Percentiles rank a stretch among this genome's conserved stretches.
Conservation (phyloP, 2,113 vertebrate species). For the Trichomycterus rosablanca region DNA sequence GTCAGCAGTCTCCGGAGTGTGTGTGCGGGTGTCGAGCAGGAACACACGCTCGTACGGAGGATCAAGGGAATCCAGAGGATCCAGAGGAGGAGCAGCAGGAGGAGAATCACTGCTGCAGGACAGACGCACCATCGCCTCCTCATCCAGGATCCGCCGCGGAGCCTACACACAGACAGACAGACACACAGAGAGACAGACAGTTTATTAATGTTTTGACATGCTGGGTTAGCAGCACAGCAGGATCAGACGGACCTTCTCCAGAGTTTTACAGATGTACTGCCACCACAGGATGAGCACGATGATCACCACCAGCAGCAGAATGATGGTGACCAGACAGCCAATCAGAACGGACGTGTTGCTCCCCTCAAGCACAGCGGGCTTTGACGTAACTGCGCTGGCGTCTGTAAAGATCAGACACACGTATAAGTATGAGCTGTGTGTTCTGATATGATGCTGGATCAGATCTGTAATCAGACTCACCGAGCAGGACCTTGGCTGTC, state of each 20-base stretch:
- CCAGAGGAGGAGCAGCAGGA: constrained; percentile 68
- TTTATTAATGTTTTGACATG: no score
- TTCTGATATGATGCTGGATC: no score
- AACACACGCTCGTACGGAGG: constrained; percentile 85
- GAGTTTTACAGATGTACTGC: constrained; percentile 82
- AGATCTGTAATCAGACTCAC: no score
- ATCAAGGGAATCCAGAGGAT: constrained; percentile 67
- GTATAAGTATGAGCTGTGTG: no score
- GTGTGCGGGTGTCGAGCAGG: constrained; percentile 78
- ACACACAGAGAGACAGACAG: constrained; percentile 3
- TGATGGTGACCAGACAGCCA: constrained; percentile 87
- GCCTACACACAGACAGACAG: constrained; percentile 58
- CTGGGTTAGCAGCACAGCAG: no score
- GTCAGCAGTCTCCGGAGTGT: constrained; percentile 71
- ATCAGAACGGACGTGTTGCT: constrained; percentile 77
- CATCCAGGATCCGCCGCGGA: constrained; percentile 82
- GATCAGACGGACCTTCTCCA: constrained; percentile 73
- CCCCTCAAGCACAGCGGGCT: constrained; percentile 61
- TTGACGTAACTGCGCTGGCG: constrained; percentile 50
- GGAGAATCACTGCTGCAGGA: constrained; percentile 85
- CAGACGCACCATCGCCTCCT: constrained; percentile 79
- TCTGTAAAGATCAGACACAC: constrained; percentile 4
- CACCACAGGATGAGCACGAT: constrained; percentile 88
- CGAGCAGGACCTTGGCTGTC: no score
- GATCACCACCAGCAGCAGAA: constrained; percentile 80